These are phyloP conservation scores for Molothrus ater DNA, from an alignment of 2,797 vertebrate genomes.

Conservation along the genomic window DNA sequence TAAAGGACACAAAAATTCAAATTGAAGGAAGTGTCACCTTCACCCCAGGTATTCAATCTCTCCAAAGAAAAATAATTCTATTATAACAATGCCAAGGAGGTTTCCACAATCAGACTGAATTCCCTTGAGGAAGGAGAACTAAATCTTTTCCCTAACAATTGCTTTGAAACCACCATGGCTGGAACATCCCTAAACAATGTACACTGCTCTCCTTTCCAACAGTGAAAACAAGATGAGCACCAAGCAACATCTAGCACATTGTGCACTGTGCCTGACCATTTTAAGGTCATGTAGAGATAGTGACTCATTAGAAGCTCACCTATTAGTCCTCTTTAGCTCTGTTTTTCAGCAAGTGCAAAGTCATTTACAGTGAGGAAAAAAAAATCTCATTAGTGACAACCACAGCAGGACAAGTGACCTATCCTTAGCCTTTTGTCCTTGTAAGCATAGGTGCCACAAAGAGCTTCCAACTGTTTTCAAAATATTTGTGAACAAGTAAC, in stretches of 20 bases:
- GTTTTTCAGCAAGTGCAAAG: not conserved
- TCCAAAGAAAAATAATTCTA: not conserved
- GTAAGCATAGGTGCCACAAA: not conserved
- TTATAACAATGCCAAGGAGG: not conserved
- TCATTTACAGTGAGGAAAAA: not conserved
- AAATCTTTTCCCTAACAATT: not conserved
- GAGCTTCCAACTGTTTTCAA: not conserved
- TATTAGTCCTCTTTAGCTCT: not conserved
- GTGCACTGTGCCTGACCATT: not conserved
- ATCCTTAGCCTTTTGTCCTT: not conserved
- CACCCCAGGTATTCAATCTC: not conserved
- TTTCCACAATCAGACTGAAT: not conserved
- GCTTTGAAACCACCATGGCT: not conserved
- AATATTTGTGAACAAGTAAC: not conserved
- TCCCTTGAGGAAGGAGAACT: not conserved
- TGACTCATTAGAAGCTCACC: not conserved
- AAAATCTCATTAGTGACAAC: not conserved
- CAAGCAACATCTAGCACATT: not conserved
- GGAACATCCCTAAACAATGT: not conserved
- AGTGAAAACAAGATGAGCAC: not conserved
- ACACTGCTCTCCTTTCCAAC: not conserved
- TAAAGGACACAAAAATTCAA: not conserved
- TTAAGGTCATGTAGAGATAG: not conserved
- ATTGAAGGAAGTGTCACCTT: not conserved
- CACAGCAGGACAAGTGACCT: not conserved